Evolutionary conservation across 2,888 invertebrate genomes (phyloP).

Genomic region (Bombylius discolor): DNA sequence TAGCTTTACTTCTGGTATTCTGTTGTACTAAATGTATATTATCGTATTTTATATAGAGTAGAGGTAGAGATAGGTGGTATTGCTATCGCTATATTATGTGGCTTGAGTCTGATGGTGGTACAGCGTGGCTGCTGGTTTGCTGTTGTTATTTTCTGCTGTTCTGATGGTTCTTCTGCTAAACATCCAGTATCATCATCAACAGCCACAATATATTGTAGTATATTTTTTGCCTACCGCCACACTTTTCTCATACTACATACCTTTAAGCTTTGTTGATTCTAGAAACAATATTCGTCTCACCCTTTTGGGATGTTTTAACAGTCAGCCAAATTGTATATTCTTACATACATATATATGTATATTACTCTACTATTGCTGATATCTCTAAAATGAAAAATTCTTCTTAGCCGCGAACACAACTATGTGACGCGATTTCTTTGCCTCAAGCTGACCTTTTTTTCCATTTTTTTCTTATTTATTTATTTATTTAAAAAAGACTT

Average conservation of each 20-base stretch:
- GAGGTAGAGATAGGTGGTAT: background rate
- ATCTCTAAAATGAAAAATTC: background rate
- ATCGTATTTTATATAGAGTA: too few relatives aligned
- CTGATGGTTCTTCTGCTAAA: background rate
- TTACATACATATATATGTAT: too few relatives aligned
- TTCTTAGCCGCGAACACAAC: background rate
- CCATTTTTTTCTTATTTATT: background rate
- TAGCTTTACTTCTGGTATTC: slow-evolving; percentile 1
- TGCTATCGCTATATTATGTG: background rate
- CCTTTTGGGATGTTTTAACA: background rate
- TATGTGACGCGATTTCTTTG: slow-evolving; percentile 6
- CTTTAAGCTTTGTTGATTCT: background rate
- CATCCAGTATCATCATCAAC: background rate
- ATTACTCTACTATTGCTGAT: too few relatives aligned
- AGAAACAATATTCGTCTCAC: background rate
- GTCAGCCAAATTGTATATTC: background rate
- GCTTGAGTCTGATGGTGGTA: background rate
- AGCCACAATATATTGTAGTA: too few relatives aligned
- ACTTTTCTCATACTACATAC: background rate
- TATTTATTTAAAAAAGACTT: background rate
- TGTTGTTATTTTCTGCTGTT: background rate
- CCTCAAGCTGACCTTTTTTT: slow-evolving; percentile 4
- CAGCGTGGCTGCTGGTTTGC: background rate
- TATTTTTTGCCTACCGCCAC: too few relatives aligned
- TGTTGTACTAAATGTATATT: background rate